Conservation (phyloP, 2,888 invertebrate species). For the Reticulitermes lucifugus region DNA sequence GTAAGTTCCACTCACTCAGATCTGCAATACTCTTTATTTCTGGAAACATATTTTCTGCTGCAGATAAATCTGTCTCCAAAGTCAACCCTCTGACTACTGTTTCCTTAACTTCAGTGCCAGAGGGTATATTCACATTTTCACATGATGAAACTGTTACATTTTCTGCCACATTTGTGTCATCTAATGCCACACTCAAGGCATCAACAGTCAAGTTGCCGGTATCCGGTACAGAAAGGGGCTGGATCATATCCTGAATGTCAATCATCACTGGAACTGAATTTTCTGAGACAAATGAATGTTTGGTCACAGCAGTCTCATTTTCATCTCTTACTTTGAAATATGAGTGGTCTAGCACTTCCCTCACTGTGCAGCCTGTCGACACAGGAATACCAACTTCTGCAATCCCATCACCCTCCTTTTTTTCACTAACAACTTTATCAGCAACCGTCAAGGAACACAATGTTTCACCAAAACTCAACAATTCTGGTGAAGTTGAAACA, state of each 20-base stretch:
- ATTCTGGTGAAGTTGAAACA: no score
- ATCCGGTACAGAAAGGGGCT: not conserved
- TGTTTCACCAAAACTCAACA: no score
- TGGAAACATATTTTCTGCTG: no score
- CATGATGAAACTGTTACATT: not conserved
- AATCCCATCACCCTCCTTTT: no score
- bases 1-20: no score
- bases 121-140: not conserved
- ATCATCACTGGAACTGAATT: not conserved
- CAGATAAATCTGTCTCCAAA: no score
- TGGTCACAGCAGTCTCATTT: not conserved
- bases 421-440: no score
- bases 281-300: not conserved
- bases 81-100: no score
- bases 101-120: no score
- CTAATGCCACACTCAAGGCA: not conserved
- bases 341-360: not conserved
- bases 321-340: not conserved
- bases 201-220: not conserved
- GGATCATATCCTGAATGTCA: not conserved
- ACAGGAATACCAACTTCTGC: not conserved
- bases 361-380: not conserved
- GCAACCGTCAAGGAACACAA: no score
- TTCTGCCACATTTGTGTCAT: not conserved
- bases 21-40: no score